Evolutionary conservation across 2,113 vertebrate species (phyloP).

Genomic region (Butorides virescens): DNA sequence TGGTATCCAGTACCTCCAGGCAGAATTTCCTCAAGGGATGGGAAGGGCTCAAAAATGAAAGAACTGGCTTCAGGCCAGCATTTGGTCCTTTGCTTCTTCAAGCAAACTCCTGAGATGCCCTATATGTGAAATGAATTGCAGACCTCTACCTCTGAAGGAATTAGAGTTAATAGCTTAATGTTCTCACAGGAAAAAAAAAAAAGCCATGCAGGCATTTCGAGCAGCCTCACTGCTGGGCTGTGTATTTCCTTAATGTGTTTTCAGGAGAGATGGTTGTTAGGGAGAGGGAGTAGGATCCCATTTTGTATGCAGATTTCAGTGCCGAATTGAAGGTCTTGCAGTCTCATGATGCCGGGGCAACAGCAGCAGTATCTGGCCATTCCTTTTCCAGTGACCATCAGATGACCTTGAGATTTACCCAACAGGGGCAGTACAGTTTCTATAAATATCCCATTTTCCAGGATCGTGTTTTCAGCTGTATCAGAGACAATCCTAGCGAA

Average conservation of each 20-base stretch:
- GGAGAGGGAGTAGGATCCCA: slow-evolving; percentile 9
- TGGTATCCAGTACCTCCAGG: not conserved
- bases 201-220: slow-evolving; percentile 10
- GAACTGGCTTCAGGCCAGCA: not conserved
- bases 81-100: not conserved
- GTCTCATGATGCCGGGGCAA: not conserved
- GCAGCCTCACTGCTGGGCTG: not conserved
- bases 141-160: not conserved
- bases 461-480: not conserved
- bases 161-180: slow-evolving; percentile 40
- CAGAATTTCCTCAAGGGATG: slow-evolving; percentile 6
- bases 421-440: not conserved
- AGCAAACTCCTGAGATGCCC: not conserved
- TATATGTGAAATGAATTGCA: slow-evolving; percentile 25
- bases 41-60: not conserved
- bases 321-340: not conserved
- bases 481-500: not conserved
- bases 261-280: slow-evolving; percentile 38
- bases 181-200: not conserved
- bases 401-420: slow-evolving; percentile 46
- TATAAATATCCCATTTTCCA: slow-evolving; percentile 46
- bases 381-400: not conserved
- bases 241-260: not conserved
- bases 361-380: not conserved
- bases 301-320: slow-evolving; percentile 32